phyloP scores from a whole-genome alignment of 2,888 invertebrate species.

The Thymelicus lineola region DNA sequence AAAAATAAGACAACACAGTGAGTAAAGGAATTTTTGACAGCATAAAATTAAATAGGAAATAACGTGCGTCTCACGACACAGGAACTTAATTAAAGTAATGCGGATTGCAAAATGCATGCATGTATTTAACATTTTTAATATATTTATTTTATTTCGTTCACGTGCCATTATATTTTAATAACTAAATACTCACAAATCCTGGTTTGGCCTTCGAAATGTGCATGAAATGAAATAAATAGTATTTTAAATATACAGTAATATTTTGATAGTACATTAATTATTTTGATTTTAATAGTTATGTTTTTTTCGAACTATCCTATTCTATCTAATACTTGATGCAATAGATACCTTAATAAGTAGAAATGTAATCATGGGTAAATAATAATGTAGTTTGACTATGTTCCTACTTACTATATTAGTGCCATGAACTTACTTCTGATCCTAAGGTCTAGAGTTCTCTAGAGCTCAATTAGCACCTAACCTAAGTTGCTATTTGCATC shows the following conservation, averaged over 20 bases:
- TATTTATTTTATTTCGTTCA: background rate
- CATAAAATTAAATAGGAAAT: background rate
- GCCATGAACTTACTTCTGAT: no score
- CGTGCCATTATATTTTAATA: constrained; percentile 18
- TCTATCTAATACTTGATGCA: no score
- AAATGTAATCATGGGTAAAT: no score
- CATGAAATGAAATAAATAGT: constrained; percentile 65
- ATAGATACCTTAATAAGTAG: no score
- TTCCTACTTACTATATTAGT: no score
- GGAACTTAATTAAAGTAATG: no score
- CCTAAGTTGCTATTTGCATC: no score
- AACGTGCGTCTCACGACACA: background rate
- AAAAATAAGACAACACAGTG: background rate
- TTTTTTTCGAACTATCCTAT: no score
- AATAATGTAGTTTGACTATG: no score
- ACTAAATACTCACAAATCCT: constrained; percentile 69
- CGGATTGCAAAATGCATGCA: background rate
- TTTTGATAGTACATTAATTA: background rate
- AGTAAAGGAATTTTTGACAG: background rate
- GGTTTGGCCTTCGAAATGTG: constrained; percentile 74
- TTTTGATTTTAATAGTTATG: no score
- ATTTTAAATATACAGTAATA: background rate
- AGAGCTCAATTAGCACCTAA: no score
- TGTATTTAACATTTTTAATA: background rate
- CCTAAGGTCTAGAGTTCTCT: no score